Percentiles rank a stretch among this genome's conserved stretches.
These are phyloP conservation scores for Camptogramma bilineatum DNA, from an alignment of 2,888 invertebrate genomes.

Conservation along the genomic window DNA sequence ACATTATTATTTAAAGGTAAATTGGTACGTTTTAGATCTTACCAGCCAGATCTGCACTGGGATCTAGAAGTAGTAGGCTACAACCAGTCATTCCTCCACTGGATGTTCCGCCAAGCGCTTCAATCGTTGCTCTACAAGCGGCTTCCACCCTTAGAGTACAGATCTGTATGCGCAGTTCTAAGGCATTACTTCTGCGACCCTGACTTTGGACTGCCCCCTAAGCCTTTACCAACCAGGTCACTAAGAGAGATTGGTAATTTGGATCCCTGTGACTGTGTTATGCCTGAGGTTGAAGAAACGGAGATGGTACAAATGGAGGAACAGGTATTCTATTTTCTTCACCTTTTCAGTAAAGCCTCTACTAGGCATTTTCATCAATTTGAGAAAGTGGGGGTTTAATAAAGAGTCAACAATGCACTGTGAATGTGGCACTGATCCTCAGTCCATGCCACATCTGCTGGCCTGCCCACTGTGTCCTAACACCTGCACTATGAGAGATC, in stretches of 20 bases:
- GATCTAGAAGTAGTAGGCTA: conserved; percentile 63
- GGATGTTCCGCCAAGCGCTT: conserved; percentile 78
- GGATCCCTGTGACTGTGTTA: conserved; percentile 71
- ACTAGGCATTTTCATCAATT: too few species aligned
- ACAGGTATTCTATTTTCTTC: conserved; percentile 41
- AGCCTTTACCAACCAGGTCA: conserved; percentile 54
- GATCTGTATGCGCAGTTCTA: conserved; percentile 54
- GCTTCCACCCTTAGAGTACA: conserved; percentile 54
- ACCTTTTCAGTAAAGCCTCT: too few species aligned
- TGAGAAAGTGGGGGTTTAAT: too few species aligned
- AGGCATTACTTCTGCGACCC: conserved; percentile 70
- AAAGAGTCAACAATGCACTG: too few species aligned
- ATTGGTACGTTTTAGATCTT: conserved; percentile 59
- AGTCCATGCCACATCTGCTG: too few species aligned
- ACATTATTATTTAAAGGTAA: too few species aligned
- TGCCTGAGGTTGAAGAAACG: conserved; percentile 62
- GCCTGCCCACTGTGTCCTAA: too few species aligned
- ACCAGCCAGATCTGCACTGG: conserved; percentile 74
- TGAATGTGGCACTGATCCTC: too few species aligned
- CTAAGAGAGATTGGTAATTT: conserved; percentile 53
- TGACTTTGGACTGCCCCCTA: conserved; percentile 69
- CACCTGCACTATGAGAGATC: too few species aligned
- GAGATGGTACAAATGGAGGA: conserved; percentile 53
- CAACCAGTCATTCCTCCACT: conserved; percentile 61
- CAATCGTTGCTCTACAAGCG: conserved; percentile 60